Base-by-base conservation (phyloP, 2,888 invertebrate genomes). In the Drosophila helvetica region DNA sequence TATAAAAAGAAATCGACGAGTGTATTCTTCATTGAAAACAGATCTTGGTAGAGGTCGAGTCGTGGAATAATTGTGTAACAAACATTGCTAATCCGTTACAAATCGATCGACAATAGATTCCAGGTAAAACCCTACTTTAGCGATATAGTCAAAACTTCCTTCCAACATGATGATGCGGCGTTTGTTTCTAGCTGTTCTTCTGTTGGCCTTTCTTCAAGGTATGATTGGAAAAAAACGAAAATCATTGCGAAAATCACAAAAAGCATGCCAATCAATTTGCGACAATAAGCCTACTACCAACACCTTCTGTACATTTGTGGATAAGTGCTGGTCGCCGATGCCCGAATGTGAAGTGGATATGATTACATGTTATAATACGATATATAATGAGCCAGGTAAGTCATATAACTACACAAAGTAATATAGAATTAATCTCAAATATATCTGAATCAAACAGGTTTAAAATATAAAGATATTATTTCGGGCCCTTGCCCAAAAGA, bases 221-320 rank as follows among this genome's bases (percentile, higher is more conserved):
- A 2, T 6, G 15, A 38, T 6, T 15, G 38, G 38, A 15, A 15
- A 15, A 38, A 15, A 7, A 0, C 1, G 5, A n/a, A n/a, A n/a
- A n/a, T n/a, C n/a, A n/a, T n/a, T n/a, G 15, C 0, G 4, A 12
- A 12, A 0, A 12, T 4, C 1, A 6, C 38, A 6, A 7, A 15
- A 2, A 15, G 0, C 1, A 33, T 38, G 38, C 38, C 6, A 38
- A 0, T 6, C 15, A 4, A 6, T 38, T 6, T 38, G 38, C 6
- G 38, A 15, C 15, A 1, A 2, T 0, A 15, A 6, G 15, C 2
- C 6, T 2, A 0, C n/a, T n/a, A 15, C 2, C 1, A 15, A 2
- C n/a, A 38, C 0, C 15, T 15, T 15, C 6, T 38, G 38, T 15
- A 15, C 15, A 6, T 15, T 1, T 38, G 0, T 5, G 15, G 38